These are phyloP conservation scores for Mesodorylaimus sp. DNA, from an alignment of 2,888 invertebrate genomes.

Conservation along the genomic window DNA sequence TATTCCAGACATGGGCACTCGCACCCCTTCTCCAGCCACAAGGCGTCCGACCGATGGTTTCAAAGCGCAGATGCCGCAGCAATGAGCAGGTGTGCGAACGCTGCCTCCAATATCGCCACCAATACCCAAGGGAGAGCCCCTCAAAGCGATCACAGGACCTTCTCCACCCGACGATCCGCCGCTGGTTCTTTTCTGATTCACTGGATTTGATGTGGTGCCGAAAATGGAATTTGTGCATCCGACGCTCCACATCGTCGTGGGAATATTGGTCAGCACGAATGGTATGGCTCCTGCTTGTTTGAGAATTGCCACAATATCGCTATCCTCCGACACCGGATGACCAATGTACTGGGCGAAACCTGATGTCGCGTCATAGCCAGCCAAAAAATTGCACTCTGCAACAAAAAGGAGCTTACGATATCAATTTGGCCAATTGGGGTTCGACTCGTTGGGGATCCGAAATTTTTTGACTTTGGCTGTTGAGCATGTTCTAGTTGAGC, in stretches of 20 bases:
- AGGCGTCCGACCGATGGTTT: conserved; percentile 8
- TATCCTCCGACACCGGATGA: conserved; percentile 15
- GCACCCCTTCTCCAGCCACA: not conserved
- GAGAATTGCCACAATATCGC: conserved; percentile 15
- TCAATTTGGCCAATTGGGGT: too few species aligned
- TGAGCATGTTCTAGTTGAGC: too few species aligned
- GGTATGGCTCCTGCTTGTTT: conserved; percentile 32
- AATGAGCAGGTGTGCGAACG: conserved; percentile 31
- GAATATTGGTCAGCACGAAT: conserved; percentile 32
- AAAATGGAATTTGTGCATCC: conserved; percentile 25
- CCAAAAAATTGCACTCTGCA: too few species aligned
- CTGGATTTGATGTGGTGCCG: conserved; percentile 29
- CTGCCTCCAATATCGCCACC: conserved; percentile 35
- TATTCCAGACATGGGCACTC: conserved; percentile 6
- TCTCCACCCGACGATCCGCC: conserved; percentile 34
- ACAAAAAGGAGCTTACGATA: too few species aligned
- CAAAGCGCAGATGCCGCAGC: conserved; percentile 31
- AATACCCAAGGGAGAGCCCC: conserved; percentile 32
- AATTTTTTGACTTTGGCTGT: too few species aligned
- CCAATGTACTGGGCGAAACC: conserved; percentile 1
- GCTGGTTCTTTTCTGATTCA: conserved; percentile 18
- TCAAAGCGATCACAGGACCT: conserved; percentile 30
- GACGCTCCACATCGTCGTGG: conserved; percentile 18
- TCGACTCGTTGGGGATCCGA: too few species aligned
- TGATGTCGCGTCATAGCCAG: not conserved